Conservation (phyloP, 2,113 vertebrate species). For the Tricholaema leucomelas region DNA sequence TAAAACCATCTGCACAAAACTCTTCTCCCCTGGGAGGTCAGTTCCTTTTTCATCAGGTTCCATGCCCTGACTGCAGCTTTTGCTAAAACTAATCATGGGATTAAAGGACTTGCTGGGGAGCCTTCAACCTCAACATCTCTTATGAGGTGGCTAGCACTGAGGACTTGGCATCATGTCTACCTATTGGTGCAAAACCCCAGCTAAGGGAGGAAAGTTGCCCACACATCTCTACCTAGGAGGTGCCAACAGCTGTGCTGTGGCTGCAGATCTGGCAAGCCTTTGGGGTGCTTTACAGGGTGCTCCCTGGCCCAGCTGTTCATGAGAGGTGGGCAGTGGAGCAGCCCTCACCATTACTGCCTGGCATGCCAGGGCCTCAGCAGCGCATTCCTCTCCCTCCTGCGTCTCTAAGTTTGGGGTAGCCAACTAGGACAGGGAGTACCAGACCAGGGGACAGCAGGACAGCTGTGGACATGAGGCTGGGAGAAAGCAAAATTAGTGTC, state of each 20-base stretch:
- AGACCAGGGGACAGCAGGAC: background rate
- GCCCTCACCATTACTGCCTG: background rate
- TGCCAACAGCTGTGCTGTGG: background rate
- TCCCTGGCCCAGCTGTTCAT: background rate
- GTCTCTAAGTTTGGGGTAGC: background rate
- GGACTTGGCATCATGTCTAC: background rate
- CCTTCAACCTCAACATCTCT: background rate
- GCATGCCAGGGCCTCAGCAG: background rate
- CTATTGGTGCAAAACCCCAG: fast-evolving
- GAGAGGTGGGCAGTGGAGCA: fast-evolving
- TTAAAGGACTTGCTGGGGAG: background rate
- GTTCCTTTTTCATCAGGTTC: background rate
- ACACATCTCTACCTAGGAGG: background rate
- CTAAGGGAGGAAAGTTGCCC: background rate
- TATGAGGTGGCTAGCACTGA: fast-evolving
- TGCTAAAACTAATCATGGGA: background rate
- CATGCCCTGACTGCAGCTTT: background rate
- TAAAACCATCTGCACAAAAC: background rate
- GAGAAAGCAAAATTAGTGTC: background rate
- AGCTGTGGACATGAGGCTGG: background rate
- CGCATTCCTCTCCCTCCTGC: background rate
- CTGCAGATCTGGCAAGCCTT: background rate
- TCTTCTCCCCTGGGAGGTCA: background rate
- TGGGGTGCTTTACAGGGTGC: background rate
- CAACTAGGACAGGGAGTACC: background rate